Evolutionary conservation across 2,797 vertebrate genomes (phyloP), one percentile per base, ranked within the genome.

Genomic region (Scleropages formosus): DNA sequence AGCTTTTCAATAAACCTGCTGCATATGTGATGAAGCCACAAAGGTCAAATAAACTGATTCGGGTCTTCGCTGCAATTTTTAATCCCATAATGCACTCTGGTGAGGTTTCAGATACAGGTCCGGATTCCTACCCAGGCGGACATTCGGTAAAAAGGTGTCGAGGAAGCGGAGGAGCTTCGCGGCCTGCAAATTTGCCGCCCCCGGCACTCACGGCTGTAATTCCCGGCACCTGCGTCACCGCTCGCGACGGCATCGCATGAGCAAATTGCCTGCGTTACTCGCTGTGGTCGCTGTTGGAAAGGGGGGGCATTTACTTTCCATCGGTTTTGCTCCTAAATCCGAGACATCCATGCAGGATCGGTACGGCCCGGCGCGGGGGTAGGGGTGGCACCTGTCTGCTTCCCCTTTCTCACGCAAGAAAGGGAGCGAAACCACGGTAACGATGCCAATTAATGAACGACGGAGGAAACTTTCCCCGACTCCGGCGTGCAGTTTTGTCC

Each of bases 201-300:
- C 68, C 27, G n/a, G 53, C 9, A 26, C 15, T 3, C 24, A 46
- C 47, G 24, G 53, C 68, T 18, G 47, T 56, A 70, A 53, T 70
- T 70, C 68, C 51, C 47, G 53, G 68, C 68, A 20, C 49, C 47
- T 56, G 64, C 26, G 65, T 68, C 65, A 60, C 8, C 9, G 31
- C 9, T 44, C 56, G 49, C 56, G 65, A 74, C 74, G 15, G 26
- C 13, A 56, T 47, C 22, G 26, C 22, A 70, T 53, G 60, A 24
- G 64, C 20, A 10, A 67, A 31, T 16, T 53, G 15, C 64, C 39
- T 46, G 24, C 49, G 63, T 66, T 74, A 66, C 26, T 51, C 18
- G 64, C 24, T 15, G 49, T 22, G 24, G 73, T 24, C 13, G 2
- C 59, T 46, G 44, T 18, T 46, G 7, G 31, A 18, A 22, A 51